phyloP scores from a whole-genome alignment of 1,140 invertebrate species.

The Dryas iulia region DNA sequence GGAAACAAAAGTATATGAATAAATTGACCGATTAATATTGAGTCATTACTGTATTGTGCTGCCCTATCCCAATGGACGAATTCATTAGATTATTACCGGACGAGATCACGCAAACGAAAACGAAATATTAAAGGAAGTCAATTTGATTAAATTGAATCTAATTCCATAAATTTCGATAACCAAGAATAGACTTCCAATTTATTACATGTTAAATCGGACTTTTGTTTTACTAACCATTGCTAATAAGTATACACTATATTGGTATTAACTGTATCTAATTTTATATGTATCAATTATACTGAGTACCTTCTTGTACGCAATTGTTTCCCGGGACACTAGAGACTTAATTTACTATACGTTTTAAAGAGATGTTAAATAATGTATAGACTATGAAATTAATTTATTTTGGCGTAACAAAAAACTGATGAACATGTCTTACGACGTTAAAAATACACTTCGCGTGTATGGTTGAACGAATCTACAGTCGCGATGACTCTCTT shows the following conservation, averaged over 20 bases:
- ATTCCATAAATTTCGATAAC: conserved; percentile 41
- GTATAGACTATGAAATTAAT: conserved; percentile 44
- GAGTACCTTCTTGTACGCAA: background rate
- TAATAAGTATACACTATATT: background rate
- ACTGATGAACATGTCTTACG: conserved; percentile 41
- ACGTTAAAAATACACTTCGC: conserved; percentile 51
- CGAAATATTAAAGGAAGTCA: conserved; percentile 75
- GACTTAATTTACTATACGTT: background rate
- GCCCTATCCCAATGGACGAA: conserved; percentile 72
- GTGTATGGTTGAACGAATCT: conserved; percentile 34
- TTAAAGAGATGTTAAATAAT: conserved; percentile 35
- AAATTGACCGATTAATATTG: conserved; percentile 67
- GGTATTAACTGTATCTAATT: no score
- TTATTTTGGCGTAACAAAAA: conserved; percentile 44
- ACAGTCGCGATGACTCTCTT: conserved; percentile 55
- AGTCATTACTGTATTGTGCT: conserved; percentile 63
- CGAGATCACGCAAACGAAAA: conserved; percentile 78
- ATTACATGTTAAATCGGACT: background rate
- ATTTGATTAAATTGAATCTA: conserved; percentile 71
- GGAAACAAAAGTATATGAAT: conserved; percentile 39
- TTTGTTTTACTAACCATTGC: background rate
- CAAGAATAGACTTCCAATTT: background rate
- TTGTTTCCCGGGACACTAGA: background rate
- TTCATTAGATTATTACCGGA: conserved; percentile 77
- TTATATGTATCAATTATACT: no score